These are phyloP conservation scores for Diarsia dahlii DNA, from an alignment of 2,888 invertebrate species.

Conservation along the genomic window DNA sequence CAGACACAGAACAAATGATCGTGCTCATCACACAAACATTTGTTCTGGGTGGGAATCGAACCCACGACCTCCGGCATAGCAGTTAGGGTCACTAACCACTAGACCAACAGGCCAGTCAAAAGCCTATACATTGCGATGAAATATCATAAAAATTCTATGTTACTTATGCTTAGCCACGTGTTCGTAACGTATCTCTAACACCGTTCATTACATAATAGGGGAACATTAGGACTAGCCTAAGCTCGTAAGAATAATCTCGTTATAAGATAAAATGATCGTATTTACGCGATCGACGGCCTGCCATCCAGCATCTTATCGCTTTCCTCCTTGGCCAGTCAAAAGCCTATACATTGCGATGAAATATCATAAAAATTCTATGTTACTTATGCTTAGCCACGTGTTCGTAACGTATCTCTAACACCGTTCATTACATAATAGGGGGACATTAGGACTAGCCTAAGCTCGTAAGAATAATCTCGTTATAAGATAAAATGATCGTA, in stretches of 20 bases:
- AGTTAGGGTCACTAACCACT: too few species aligned
- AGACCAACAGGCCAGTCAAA: too few species aligned
- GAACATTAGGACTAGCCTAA: constrained; percentile 78
- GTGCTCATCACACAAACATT: too few species aligned
- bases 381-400: constrained; percentile 72
- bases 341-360: constrained; percentile 59
- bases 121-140: constrained; percentile 59
- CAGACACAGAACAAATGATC: too few species aligned
- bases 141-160: constrained; percentile 81
- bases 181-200: constrained; percentile 69
- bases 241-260: constrained; percentile 69
- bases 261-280: constrained; percentile 47
- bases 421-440: constrained; percentile 74
- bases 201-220: constrained; percentile 74
- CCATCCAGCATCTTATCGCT: constrained; percentile 94
- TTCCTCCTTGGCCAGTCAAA: too few species aligned
- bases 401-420: constrained; percentile 69
- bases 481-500: constrained; percentile 47
- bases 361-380: constrained; percentile 81
- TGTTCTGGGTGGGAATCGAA: too few species aligned
- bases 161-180: constrained; percentile 72
- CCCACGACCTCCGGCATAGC: too few species aligned
- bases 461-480: constrained; percentile 69
- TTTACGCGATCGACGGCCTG: constrained; percentile 93
- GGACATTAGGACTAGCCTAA: constrained; percentile 78